Percentiles rank a stretch among this genome's conserved stretches.
Evolutionary conservation across 2,113 vertebrate genomes (phyloP).

Genomic region (Myotis davidii): DNA sequence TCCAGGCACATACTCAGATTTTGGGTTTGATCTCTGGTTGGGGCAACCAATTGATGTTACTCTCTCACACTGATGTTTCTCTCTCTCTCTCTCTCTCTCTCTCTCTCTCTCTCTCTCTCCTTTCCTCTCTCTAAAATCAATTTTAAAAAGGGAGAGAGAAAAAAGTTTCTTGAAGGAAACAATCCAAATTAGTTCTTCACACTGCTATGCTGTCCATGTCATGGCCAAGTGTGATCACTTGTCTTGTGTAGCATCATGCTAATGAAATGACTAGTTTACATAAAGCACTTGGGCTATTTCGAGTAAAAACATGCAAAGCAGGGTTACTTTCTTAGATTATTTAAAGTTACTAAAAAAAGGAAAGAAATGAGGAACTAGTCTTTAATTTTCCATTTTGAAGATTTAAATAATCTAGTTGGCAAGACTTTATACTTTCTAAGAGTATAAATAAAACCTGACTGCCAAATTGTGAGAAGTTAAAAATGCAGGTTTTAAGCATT

Average conservation of each 20-base stretch:
- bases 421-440: constrained; percentile 71
- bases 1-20: not conserved
- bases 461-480: constrained; percentile 56
- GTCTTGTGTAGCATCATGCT: not conserved
- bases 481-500: constrained; percentile 57
- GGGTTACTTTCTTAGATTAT: constrained; percentile 60
- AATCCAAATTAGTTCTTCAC: not conserved
- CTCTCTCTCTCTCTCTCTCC: no score
- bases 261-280: constrained; percentile 39
- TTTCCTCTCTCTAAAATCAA: not conserved
- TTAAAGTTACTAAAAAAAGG: constrained; percentile 61
- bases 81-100: no score
- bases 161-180: constrained; percentile 39
- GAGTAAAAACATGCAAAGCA: constrained; percentile 59
- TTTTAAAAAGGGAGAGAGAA: not conserved
- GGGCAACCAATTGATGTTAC: not conserved
- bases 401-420: constrained; percentile 64
- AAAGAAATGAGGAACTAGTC: constrained; percentile 59
- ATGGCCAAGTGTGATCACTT: not conserved
- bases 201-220: not conserved
- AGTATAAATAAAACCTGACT: constrained; percentile 64
- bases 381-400: constrained; percentile 66
- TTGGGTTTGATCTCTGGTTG: not conserved
- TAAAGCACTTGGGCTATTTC: constrained; percentile 53
- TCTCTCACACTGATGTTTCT: not conserved